Evolutionary conservation across 2,113 vertebrate genomes (phyloP).

Genomic region (Apodemus speciosus): DNA sequence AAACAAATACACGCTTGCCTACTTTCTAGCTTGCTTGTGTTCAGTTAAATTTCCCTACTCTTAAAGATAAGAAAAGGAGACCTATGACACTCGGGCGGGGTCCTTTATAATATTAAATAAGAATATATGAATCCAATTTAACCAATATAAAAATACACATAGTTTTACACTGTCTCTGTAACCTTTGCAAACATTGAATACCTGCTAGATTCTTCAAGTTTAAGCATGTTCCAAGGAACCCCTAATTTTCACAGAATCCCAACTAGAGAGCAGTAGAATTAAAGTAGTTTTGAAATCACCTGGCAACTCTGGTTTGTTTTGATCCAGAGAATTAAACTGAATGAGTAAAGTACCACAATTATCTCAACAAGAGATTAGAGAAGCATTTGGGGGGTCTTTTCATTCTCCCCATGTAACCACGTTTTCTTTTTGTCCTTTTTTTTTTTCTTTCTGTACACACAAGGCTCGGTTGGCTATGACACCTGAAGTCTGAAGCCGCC

Average conservation of each 20-base stretch:
- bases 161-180: background rate
- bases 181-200: background rate
- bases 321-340: background rate
- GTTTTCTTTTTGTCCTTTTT: too few relatives aligned
- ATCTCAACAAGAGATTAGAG: background rate
- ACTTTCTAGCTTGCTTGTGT: background rate
- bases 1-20: too few relatives aligned
- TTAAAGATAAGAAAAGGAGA: background rate
- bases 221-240: background rate
- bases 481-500: background rate
- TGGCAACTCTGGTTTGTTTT: background rate
- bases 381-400: background rate
- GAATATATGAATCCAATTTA: background rate
- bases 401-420: fast-evolving
- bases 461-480: background rate
- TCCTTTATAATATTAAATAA: background rate
- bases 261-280: background rate
- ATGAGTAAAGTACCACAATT: background rate
- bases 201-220: background rate
- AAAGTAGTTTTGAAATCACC: background rate
- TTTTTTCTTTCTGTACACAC: background rate
- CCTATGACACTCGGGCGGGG: background rate
- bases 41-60: background rate
- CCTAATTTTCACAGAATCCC: background rate
- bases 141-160: background rate